These are phyloP conservation scores for Chalcosyrphus nemorum DNA, from an alignment of 2,888 invertebrate species.

Conservation along the genomic window DNA sequence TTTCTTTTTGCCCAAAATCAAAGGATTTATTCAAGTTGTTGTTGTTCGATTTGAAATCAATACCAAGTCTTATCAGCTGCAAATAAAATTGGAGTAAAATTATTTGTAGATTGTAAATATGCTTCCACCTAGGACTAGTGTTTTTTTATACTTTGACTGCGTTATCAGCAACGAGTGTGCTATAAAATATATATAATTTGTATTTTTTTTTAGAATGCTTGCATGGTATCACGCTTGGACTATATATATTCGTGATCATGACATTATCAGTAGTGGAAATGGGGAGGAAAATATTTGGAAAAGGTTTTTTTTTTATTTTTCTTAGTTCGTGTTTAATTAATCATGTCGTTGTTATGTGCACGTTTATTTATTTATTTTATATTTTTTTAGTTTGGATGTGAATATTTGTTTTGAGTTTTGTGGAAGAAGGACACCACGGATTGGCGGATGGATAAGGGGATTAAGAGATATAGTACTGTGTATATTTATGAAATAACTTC, in stretches of 20 bases:
- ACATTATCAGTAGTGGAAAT: conserved; percentile 30
- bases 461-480: no score
- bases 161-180: conserved; percentile 10
- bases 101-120: conserved; percentile 21
- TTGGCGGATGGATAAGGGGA: neutral
- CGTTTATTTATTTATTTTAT: conserved; percentile 9
- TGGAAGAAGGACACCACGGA: neutral
- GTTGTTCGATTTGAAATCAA: neutral
- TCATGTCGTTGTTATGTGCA: conserved; percentile 37
- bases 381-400: neutral
- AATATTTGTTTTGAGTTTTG: conserved; percentile 28
- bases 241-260: conserved; percentile 44
- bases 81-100: neutral
- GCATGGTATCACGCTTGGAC: conserved; percentile 40
- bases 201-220: conserved; percentile 4
- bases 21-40: conserved; percentile 10
- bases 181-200: no score
- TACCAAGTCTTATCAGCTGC: conserved; percentile 24
- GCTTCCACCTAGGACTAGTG: neutral
- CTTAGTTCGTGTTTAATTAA: conserved; percentile 41
- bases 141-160: neutral
- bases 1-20: neutral
- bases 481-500: neutral
- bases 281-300: conserved; percentile 16
- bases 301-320: neutral